These are phyloP conservation scores for Frieseomelitta varia DNA, from an alignment of 1,140 invertebrate genomes.

Conservation along the genomic window DNA sequence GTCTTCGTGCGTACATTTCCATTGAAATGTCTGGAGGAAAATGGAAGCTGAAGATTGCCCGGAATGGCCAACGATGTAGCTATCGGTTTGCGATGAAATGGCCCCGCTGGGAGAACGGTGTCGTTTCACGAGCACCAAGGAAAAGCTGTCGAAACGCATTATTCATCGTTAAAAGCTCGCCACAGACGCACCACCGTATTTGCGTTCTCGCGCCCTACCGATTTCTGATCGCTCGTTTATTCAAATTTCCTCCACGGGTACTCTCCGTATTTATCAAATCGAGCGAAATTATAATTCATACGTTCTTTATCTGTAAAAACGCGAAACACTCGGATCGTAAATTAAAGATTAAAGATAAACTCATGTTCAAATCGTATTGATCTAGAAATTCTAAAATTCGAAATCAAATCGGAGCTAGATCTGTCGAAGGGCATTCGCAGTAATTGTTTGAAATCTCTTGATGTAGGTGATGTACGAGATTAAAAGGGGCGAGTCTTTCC, in stretches of 20 bases:
- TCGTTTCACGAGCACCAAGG: conserved; percentile 44
- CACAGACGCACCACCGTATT: not conserved
- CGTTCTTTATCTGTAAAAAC: no score
- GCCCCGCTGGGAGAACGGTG: conserved; percentile 5
- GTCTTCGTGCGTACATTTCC: not conserved
- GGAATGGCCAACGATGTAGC: conserved; percentile 11
- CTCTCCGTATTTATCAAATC: not conserved
- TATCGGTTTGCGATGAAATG: conserved; percentile 22
- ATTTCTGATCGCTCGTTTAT: conserved; percentile 11
- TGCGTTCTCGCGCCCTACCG: not conserved
- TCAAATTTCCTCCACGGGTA: no score
- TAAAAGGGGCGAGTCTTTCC: not conserved
- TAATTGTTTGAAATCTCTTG: not conserved
- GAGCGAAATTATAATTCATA: not conserved
- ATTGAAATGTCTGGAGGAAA: conserved; percentile 2
- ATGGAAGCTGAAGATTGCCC: not conserved
- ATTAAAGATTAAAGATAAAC: no score
- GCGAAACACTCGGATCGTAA: no score
- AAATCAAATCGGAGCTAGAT: not conserved
- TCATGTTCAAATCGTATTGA: no score
- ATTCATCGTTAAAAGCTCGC: conserved; percentile 49
- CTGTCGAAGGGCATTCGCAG: accelerated
- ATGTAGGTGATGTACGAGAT: no score
- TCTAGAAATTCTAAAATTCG: not conserved
- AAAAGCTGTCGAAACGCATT: conserved; percentile 42